Evolutionary conservation across 1,140 invertebrate species (phyloP), one percentile per base, ranked within the genome.

Genomic region (Achatina immaculata): DNA sequence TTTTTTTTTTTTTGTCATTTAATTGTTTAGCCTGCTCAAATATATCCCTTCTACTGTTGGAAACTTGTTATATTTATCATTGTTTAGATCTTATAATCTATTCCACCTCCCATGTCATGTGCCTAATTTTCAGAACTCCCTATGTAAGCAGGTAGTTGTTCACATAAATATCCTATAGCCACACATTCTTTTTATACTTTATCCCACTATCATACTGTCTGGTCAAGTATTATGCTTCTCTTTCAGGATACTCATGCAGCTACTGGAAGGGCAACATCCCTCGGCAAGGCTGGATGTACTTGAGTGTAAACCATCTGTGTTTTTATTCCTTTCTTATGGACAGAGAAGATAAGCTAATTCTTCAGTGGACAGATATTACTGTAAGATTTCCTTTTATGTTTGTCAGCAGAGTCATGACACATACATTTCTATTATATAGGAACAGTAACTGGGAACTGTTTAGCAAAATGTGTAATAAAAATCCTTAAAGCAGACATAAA

Each of bases 291-390:
- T 98, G 97, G 95, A 92, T 99, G 85, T 99, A 99, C 90, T 93
- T 99, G 24, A 98, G 97, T 71, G 94, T 99, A 66, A 97, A 98
- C 89, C 96, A 98, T 90, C 93, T 98, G 87, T 98, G 96, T 89
- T 99, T 99, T 92, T 96, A 99, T 91, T 96, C 97, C 7, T 98
- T 96, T 87, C 95, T 99, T 87, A 94, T 99, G 89, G 96, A 97
- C 28, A 95, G 94, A 81, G 96, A 98, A 90, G 96, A 95, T 11
- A 96, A 96, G 88, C 92, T 99, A 34, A 94, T 95, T 81, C 94
- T 99, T 66, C 93, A 96, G 88, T 94, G 93, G 93, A 92, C 91
- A 43, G 93, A 94, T 81, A 92, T 94, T 71, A 91, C 89, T 43
- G 93, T 93, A 86, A 88, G 86, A 16, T 42, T 43, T 68, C 6